Evolutionary conservation across 2,797 vertebrate genomes (phyloP).

Genomic region (Sternotherus odoratus): DNA sequence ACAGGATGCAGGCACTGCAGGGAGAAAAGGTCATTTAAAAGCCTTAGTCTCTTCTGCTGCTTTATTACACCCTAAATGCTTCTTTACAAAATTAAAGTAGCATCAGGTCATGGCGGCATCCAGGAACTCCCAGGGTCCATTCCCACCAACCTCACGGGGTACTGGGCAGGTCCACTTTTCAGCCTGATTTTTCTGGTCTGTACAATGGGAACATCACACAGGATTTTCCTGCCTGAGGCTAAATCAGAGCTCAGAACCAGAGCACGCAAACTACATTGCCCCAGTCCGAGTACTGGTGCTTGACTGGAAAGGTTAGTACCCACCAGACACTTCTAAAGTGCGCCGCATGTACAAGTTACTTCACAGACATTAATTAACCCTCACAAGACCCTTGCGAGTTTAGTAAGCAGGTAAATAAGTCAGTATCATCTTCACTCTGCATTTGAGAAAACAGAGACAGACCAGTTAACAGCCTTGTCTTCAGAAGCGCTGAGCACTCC

Average conservation of each 20-base stretch:
- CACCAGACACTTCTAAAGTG: background rate
- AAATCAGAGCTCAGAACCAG: background rate
- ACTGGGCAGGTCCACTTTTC: background rate
- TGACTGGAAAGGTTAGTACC: background rate
- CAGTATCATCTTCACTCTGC: background rate
- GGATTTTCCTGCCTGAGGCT: fast-evolving
- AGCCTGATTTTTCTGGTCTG: background rate
- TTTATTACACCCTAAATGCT: background rate
- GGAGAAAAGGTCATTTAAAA: background rate
- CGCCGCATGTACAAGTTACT: background rate
- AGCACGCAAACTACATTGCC: background rate
- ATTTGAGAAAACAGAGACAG: background rate
- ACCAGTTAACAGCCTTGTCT: no score
- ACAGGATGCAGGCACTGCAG: background rate
- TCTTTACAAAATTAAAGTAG: background rate
- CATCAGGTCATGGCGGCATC: no score
- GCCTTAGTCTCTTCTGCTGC: background rate
- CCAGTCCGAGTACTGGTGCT: background rate
- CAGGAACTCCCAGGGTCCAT: background rate
- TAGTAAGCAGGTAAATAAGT: background rate
- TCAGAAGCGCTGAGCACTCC: background rate
- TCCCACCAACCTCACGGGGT: background rate
- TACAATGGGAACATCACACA: background rate
- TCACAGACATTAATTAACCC: background rate
- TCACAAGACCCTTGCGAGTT: background rate